Evolutionary conservation across 23 tunicate species (phyloP).

Genomic region (Ascidia mentula): DNA sequence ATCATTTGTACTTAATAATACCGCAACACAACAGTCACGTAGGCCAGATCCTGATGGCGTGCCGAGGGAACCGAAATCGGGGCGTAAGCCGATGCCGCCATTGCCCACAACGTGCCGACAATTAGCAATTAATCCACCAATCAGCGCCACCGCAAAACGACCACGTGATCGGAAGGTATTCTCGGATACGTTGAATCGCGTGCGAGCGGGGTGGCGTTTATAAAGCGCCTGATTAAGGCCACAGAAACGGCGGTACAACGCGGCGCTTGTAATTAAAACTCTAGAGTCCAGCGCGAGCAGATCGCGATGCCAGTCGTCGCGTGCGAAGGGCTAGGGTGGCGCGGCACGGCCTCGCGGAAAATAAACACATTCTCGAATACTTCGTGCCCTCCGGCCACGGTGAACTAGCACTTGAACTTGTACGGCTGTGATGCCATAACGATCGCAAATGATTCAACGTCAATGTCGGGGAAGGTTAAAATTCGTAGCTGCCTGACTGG

Average conservation of each 20-base stretch:
- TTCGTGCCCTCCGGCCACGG: not conserved
- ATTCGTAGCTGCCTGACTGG: not conserved
- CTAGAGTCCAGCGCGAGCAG: not conserved
- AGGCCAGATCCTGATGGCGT: not conserved
- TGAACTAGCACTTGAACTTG: not conserved
- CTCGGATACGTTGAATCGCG: not conserved
- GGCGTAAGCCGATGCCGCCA: not conserved
- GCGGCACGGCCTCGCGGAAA: constrained; percentile 1
- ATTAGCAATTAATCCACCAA: constrained; percentile 24
- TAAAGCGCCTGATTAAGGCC: not conserved
- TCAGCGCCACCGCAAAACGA: constrained; percentile 11
- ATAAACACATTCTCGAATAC: not conserved
- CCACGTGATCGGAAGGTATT: not conserved
- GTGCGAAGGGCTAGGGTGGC: not conserved
- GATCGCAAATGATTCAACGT: not conserved
- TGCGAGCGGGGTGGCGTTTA: not conserved
- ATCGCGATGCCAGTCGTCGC: not conserved
- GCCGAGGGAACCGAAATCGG: not conserved
- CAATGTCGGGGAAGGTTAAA: not conserved
- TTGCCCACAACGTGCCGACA: constrained; percentile 10
- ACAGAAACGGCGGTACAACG: too few species aligned
- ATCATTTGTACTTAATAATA: not conserved
- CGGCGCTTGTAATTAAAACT: not conserved
- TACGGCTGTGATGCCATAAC: not conserved
- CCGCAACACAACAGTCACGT: not conserved